Base-by-base conservation (phyloP, 2,113 vertebrate genomes). In the Passer domesticus region DNA sequence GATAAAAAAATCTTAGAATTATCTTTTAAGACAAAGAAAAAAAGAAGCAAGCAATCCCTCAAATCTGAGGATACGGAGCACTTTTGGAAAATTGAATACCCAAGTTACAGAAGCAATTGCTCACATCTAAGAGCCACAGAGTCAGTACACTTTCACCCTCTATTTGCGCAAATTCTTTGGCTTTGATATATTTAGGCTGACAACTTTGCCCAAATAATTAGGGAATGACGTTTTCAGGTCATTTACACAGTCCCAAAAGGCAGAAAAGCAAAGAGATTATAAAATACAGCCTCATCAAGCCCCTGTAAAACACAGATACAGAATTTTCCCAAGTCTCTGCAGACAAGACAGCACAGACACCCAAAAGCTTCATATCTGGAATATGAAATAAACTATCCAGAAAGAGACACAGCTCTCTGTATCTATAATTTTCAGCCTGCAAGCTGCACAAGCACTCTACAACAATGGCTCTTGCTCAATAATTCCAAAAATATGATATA, bases 171-270 rank as follows among this genome's bases (percentile, higher is more conserved):
- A 63, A n/a, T 83, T 81, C 60, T 63, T 89, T 58, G 53, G 31
- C 4, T 91, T 87, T 79, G 77, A 87, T 85, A 18, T 78, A 94
- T 82, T 89, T n/a, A 82, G 70, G 58, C 53, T 94, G 92, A 94
- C 81, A 87, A 89, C 35, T 64, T 76, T 91, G 35, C 66, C 73
- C 60, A 92, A 70, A 86, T 81, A 94, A 91, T 70, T 78, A 89
- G 25, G 43, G 23, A 96, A 85, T 43, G 56, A 85, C 72, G 5
- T 87, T 96, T 94, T 73, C 67, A 81, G 85, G 90, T 82, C 91
- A 92, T 39, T 85, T 80, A 17, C 3, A 58, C 13, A 76, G 58
- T 69, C 66, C 46, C 41, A 74, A 84, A 87, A 89, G 58, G 30
- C 64, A 73, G 46, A 84, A 89, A 43, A 11, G 13, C 11, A 25